Conservation (phyloP, 2,888 invertebrate species). For the Phyto melanocephala region DNA sequence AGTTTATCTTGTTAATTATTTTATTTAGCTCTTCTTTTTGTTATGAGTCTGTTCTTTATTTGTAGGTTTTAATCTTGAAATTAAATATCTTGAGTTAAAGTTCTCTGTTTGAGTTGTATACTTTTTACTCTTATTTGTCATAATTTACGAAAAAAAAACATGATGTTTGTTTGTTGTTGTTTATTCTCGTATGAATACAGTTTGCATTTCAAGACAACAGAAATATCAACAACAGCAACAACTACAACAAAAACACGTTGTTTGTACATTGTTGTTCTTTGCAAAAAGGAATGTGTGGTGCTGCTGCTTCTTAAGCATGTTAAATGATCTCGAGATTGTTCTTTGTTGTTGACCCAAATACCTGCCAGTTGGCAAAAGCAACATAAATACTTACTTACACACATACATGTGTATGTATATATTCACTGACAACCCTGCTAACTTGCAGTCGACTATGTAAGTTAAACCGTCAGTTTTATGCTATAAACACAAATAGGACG, state of each 20-base stretch:
- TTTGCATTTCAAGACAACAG: constrained; percentile 8
- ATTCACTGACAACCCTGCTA: too few relatives aligned
- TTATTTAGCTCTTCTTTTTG: not conserved
- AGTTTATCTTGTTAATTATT: not conserved
- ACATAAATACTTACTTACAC: too few relatives aligned
- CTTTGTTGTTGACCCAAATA: constrained; percentile 61
- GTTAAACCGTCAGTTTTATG: not conserved
- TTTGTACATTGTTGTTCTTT: not conserved
- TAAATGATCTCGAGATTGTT: constrained; percentile 38
- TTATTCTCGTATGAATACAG: not conserved
- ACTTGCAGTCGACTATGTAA: not conserved
- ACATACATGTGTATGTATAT: not conserved
- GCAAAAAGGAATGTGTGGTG: constrained; percentile 25
- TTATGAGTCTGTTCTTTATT: not conserved
- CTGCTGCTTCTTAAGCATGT: constrained; percentile 12
- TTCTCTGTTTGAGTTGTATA: not conserved
- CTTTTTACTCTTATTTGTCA: constrained; percentile 35
- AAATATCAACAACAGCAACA: not conserved
- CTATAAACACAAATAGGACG: too few relatives aligned
- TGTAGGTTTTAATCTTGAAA: constrained; percentile 36
- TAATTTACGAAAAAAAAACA: constrained; percentile 10
- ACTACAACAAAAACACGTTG: constrained; percentile 27
- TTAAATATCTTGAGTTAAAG: constrained; percentile 21
- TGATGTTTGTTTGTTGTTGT: not conserved
- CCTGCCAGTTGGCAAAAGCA: constrained; percentile 27